phyloP scores from a whole-genome alignment of 2,113 vertebrate species.

The Nesogale talazaci region DNA sequence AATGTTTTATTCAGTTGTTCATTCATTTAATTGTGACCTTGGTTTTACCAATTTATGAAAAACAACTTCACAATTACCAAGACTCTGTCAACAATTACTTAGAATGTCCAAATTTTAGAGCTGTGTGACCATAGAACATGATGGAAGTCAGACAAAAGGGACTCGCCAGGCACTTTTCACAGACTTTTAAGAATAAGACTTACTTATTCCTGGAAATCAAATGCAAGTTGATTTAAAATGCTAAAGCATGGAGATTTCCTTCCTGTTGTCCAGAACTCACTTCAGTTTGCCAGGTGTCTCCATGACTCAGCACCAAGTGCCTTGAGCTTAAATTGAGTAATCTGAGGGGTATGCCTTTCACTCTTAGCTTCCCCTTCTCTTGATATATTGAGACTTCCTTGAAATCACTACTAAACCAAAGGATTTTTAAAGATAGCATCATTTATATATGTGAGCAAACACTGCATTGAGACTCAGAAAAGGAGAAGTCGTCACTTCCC shows the following conservation, averaged over 20 bases:
- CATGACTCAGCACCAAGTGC: background rate
- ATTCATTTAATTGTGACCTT: background rate
- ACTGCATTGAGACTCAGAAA: background rate
- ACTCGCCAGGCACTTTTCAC: background rate
- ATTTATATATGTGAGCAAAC: background rate
- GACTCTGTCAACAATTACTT: background rate
- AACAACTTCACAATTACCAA: conserved; percentile 26
- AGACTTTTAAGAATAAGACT: background rate
- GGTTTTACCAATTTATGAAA: background rate
- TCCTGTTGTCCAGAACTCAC: background rate
- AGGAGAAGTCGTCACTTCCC: background rate
- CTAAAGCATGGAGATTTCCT: background rate
- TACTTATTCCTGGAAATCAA: background rate
- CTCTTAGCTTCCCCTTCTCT: background rate
- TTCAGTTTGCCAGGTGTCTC: conserved; percentile 23
- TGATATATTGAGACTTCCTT: conserved; percentile 12
- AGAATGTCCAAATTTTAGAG: conserved; percentile 16
- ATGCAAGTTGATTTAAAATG: background rate
- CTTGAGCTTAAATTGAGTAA: background rate
- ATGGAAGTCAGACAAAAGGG: background rate
- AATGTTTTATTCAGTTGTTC: conserved; percentile 27
- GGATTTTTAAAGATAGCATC: background rate
- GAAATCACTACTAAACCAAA: conserved; percentile 16
- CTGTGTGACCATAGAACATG: background rate
- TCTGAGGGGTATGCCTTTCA: background rate